phyloP scores from a whole-genome alignment of 1,140 invertebrate genomes.

The Nylanderia fulva region DNA sequence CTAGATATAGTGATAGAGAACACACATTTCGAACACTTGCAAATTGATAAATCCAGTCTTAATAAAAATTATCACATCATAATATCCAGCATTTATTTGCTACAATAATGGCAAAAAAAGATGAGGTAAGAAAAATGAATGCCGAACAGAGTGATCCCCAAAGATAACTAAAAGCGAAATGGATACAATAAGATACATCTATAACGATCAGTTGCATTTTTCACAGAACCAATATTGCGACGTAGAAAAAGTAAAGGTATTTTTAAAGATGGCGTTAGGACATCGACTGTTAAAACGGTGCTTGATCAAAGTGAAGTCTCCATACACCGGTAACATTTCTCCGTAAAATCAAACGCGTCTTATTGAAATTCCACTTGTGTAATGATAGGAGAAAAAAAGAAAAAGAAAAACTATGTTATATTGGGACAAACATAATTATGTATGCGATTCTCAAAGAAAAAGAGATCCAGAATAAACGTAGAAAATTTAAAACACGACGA shows the following conservation, averaged over 20 bases:
- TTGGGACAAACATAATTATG: constrained; percentile 39
- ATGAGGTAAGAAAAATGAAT: constrained; percentile 39
- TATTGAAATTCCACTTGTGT: not conserved
- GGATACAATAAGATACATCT: constrained; percentile 13
- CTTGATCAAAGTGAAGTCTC: constrained; percentile 30
- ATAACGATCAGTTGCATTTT: constrained; percentile 18
- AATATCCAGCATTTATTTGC: constrained; percentile 8
- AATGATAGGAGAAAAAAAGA: not conserved
- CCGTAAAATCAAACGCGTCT: constrained; percentile 35
- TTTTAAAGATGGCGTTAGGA: constrained; percentile 13
- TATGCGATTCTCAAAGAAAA: constrained; percentile 20
- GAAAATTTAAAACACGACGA: constrained; percentile 1
- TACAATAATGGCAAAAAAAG: not conserved
- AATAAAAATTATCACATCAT: constrained; percentile 39
- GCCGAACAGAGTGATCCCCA: not conserved
- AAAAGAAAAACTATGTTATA: not conserved
- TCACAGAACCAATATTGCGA: constrained; percentile 36
- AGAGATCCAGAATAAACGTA: constrained; percentile 20
- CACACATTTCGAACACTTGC: not conserved
- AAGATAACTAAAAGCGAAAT: constrained; percentile 5
- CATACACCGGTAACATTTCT: not conserved
- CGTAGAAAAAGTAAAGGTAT: constrained; percentile 15
- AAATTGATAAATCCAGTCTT: not conserved
- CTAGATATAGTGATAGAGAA: constrained; percentile 29
- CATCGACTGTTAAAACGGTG: constrained; percentile 23